A percentile compares a stretch with the other conserved stretches of the same genome.
Evolutionary conservation across 1,140 invertebrate species (phyloP).

Genomic region (Penaeus chinensis): DNA sequence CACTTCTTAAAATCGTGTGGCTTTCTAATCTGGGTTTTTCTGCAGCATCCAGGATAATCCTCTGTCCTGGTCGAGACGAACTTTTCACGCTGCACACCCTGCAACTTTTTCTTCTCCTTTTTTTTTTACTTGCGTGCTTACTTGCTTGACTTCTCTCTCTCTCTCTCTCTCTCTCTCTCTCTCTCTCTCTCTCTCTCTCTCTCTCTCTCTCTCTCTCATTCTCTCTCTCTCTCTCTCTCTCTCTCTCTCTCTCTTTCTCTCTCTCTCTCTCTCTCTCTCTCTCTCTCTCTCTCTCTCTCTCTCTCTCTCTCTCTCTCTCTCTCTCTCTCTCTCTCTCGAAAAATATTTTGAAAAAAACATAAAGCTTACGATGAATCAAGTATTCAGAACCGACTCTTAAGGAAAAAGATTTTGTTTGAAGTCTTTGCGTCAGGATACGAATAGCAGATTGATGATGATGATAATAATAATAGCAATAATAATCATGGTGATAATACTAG

Average conservation of each 20-base stretch:
- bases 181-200: not conserved
- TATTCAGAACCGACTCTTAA: too few species aligned
- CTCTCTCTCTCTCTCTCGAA: too few species aligned
- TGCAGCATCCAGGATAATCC: too few species aligned
- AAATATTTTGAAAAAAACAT: too few species aligned
- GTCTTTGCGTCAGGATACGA: too few species aligned
- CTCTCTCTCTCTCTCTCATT: not conserved
- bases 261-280: not conserved
- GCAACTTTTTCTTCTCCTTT: not conserved
- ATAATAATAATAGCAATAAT: too few species aligned
- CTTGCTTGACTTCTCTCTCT: not conserved
- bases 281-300: not conserved
- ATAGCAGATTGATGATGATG: too few species aligned
- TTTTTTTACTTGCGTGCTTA: not conserved
- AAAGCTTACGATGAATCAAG: too few species aligned
- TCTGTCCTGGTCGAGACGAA: not conserved
- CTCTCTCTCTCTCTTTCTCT: not conserved
- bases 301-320: slow-evolving; percentile 9
- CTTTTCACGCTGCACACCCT: not conserved
- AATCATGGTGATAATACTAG: too few species aligned
- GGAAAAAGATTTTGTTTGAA: too few species aligned
- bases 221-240: not conserved
- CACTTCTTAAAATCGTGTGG: too few species aligned
- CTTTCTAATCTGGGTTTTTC: too few species aligned
- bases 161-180: not conserved